Conservation (phyloP, 2,113 vertebrate species). For the Ictalurus furcatus region DNA sequence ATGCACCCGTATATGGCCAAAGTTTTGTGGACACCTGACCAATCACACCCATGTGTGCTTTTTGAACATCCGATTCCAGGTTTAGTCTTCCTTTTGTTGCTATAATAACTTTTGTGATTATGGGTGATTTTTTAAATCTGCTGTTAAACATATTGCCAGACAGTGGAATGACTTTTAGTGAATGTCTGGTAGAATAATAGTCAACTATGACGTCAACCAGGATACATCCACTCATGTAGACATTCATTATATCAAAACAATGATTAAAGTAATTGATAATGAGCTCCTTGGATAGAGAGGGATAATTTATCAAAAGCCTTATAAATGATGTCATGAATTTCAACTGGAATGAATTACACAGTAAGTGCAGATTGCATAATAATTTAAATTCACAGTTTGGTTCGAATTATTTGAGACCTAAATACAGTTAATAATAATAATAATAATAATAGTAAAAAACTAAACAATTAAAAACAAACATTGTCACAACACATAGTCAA, state of each 20-base stretch:
- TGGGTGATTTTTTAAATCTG: no score
- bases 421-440: not conserved
- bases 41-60: not conserved
- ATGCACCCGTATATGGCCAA: not conserved
- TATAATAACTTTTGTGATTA: not conserved
- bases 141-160: no score
- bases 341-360: constrained; percentile 49
- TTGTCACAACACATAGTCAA: not conserved
- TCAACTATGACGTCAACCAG: constrained; percentile 44
- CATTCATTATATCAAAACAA: constrained; percentile 55
- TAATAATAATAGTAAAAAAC: no score
- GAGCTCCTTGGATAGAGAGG: constrained; percentile 38
- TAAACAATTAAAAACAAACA: constrained; percentile 7
- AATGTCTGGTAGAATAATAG: no score
- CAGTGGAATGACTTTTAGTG: no score
- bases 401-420: constrained; percentile 27
- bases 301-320: not conserved
- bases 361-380: constrained; percentile 46
- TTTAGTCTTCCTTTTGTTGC: not conserved
- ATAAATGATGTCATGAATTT: constrained; percentile 41
- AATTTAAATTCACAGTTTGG: constrained; percentile 31
- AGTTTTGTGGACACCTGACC: not conserved
- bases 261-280: constrained; percentile 59
- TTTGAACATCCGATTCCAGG: not conserved
- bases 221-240: constrained; percentile 50